Conservation (phyloP, 1,140 invertebrate genomes). For the Diploscapter pachys region DNA sequence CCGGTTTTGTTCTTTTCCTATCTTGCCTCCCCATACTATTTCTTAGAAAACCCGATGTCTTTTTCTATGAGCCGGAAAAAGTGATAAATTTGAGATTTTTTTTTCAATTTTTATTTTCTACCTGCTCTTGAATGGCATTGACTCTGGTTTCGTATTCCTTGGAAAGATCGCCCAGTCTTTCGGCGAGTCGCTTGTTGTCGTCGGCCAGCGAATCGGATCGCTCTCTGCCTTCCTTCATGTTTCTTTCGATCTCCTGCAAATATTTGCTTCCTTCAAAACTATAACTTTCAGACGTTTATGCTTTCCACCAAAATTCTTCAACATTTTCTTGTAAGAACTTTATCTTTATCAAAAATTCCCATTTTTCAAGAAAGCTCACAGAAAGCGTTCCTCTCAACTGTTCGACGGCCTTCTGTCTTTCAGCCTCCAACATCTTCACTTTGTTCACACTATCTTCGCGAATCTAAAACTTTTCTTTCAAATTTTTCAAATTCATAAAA, state of each 20-base stretch:
- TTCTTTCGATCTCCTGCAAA: conserved; percentile 19
- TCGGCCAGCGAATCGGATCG: conserved; percentile 22
- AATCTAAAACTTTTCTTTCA: neutral
- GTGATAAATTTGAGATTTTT: neutral
- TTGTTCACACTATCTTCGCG: conserved; percentile 16
- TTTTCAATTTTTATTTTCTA: neutral
- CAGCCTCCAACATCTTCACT: conserved; percentile 16
- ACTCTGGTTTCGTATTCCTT: conserved; percentile 21
- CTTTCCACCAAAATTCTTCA: no score
- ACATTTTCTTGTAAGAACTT: no score
- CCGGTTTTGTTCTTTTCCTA: no score
- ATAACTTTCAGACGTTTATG: no score
- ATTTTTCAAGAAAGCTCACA: neutral
- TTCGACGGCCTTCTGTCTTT: conserved; percentile 16
- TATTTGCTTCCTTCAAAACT: neutral
- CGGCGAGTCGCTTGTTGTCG: conserved; percentile 21
- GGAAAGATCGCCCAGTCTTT: conserved; percentile 19
- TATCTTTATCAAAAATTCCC: no score
- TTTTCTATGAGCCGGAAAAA: no score
- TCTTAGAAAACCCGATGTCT: no score
- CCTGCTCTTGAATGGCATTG: conserved; percentile 18
- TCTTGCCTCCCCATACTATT: no score
- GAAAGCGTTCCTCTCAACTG: conserved; percentile 23
- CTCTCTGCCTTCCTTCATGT: conserved; percentile 13
- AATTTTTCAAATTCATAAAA: neutral